These are phyloP conservation scores for Hapalemur alaotrensis DNA, from an alignment of 2,797 vertebrate genomes.

Conservation along the genomic window DNA sequence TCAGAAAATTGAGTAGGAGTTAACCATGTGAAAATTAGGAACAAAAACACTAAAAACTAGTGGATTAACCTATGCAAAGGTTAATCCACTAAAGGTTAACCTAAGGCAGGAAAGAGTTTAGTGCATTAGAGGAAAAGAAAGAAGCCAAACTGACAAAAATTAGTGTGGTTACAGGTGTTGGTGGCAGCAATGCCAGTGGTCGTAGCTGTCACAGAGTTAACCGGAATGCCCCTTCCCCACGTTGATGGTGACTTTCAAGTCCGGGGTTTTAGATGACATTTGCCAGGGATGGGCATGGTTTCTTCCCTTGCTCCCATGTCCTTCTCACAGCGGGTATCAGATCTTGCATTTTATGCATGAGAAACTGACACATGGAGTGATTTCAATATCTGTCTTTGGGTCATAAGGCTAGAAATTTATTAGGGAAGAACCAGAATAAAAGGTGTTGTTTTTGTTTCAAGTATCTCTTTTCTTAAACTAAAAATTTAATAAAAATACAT, in stretches of 20 bases:
- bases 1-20: neutral
- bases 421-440: neutral
- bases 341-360: neutral
- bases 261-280: neutral
- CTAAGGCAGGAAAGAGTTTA: neutral
- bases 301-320: neutral
- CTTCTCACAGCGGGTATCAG: neutral
- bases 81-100: neutral
- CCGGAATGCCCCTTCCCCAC: too few species aligned
- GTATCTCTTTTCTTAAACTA: neutral
- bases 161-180: too few species aligned
- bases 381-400: neutral
- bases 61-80: neutral
- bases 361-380: neutral
- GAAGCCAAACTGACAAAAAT: neutral
- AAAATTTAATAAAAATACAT: neutral
- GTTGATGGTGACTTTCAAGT: neutral
- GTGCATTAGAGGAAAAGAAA: neutral
- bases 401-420: neutral
- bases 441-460: neutral
- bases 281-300: neutral
- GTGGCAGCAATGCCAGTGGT: too few species aligned
- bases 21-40: neutral
- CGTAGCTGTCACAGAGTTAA: neutral
- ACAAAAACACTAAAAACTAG: neutral